A percentile compares a stretch with the other conserved stretches of the same genome.
Conservation (phyloP, 2,113 vertebrate genomes). For the Proterorhinus semilunaris region DNA sequence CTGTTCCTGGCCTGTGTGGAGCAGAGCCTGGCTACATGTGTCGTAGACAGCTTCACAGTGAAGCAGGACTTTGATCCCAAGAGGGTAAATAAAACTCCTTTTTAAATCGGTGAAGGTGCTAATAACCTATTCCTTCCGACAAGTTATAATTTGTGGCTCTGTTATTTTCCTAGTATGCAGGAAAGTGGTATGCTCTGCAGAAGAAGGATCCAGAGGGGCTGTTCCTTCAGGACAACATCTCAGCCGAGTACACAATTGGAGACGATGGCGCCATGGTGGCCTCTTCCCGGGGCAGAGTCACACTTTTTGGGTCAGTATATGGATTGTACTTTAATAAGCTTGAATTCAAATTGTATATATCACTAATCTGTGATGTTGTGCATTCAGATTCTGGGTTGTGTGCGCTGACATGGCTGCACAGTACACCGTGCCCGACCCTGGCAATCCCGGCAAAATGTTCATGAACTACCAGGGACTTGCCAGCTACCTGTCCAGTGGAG, state of each 20-base stretch:
- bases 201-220: constrained; percentile 90
- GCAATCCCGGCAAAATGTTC: constrained; percentile 89
- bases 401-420: constrained; percentile 93
- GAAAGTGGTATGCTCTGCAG: constrained; percentile 87
- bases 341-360: neutral
- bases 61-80: constrained; percentile 84
- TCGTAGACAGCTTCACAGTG: constrained; percentile 84
- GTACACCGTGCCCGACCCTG: constrained; percentile 83
- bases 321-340: neutral
- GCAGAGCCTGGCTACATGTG: constrained; percentile 77
- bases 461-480: constrained; percentile 93
- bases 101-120: neutral
- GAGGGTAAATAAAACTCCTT: constrained; percentile 70
- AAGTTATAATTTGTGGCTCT: neutral
- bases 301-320: constrained; percentile 83
- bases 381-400: constrained; percentile 87
- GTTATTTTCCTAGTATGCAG: constrained; percentile 75
- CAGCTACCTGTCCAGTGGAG: constrained; percentile 92
- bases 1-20: constrained; percentile 74
- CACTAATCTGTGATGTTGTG: neutral
- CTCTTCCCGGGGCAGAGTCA: constrained; percentile 84
- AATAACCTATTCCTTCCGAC: neutral
- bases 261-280: constrained; percentile 86
- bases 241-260: constrained; percentile 84
- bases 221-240: constrained; percentile 91